These are phyloP conservation scores for Saccopteryx bilineata DNA, from an alignment of 2,113 vertebrate species.

Conservation along the genomic window DNA sequence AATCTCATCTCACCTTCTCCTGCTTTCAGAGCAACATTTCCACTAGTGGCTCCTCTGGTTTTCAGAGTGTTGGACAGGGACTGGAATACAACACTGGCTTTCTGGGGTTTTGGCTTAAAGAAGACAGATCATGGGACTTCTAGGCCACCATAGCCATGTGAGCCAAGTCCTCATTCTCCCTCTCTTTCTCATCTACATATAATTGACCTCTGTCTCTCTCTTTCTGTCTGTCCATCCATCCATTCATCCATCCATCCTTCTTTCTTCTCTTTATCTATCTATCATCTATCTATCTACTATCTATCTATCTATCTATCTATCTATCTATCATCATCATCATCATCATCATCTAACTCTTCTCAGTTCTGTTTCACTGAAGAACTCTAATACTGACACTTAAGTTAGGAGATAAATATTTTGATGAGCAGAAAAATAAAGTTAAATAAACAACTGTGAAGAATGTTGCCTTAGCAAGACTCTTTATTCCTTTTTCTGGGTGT, in stretches of 20 bases:
- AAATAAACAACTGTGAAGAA: neutral
- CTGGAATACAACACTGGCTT: neutral
- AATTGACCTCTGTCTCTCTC: no score
- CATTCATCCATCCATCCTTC: neutral
- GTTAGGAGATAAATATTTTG: neutral
- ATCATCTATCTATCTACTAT: neutral
- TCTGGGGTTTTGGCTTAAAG: neutral
- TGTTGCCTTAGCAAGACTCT: neutral
- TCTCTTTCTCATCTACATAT: no score
- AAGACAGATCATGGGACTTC: neutral
- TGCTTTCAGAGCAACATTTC: neutral
- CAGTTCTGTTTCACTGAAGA: neutral
- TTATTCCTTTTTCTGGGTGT: neutral
- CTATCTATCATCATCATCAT: neutral
- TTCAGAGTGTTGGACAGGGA: neutral
- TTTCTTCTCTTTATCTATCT: neutral
- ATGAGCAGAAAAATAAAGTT: neutral
- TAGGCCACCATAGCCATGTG: neutral
- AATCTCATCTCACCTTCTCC: neutral
- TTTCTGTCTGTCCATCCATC: neutral
- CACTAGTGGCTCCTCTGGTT: neutral
- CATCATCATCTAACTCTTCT: neutral
- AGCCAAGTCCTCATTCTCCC: neutral
- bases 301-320: neutral
- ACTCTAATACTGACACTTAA: neutral